phyloP scores from a whole-genome alignment of 2,888 invertebrate species.

The Euzophera pinguis region DNA sequence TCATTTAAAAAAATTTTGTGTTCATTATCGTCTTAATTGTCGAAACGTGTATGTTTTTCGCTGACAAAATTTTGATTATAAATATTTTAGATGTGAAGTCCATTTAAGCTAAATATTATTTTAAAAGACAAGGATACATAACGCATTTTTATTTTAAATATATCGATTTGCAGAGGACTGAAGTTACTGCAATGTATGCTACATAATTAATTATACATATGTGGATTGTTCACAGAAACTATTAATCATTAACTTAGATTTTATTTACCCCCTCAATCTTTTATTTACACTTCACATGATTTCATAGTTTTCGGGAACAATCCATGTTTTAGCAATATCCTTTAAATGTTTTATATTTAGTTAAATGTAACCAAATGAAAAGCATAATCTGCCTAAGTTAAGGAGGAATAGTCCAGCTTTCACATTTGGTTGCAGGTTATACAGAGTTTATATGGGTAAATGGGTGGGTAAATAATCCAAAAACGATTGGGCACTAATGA shows the following conservation, averaged over 20 bases:
- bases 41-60: background rate
- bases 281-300: background rate
- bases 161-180: constrained; percentile 20
- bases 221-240: background rate
- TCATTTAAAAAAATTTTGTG: background rate
- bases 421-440: constrained; percentile 21
- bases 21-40: background rate
- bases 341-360: constrained; percentile 17
- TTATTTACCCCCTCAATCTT: background rate
- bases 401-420: constrained; percentile 4
- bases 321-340: background rate
- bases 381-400: background rate
- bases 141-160: constrained; percentile 41
- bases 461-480: background rate
- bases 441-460: constrained; percentile 16
- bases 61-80: background rate
- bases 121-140: constrained; percentile 49
- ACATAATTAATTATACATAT: background rate
- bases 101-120: constrained; percentile 23
- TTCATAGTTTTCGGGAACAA: background rate
- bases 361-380: constrained; percentile 18
- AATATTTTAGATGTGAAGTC: background rate
- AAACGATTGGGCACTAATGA: too few species aligned
- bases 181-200: background rate
- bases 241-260: background rate